Evolutionary conservation across 2,113 vertebrate species (phyloP).

Genomic region (Sceloporus undulatus): DNA sequence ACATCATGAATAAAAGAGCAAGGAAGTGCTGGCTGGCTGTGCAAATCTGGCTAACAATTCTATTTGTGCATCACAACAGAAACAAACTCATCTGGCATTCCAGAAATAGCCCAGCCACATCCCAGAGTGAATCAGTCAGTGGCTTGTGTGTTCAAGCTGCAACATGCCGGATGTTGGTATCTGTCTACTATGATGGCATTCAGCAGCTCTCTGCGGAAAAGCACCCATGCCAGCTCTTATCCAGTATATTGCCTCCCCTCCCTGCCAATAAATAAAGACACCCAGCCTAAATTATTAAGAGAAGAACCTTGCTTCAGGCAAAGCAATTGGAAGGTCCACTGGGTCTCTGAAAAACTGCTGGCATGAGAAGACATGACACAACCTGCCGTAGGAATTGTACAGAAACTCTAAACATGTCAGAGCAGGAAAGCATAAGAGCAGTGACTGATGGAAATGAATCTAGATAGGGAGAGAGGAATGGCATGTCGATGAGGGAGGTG

Average conservation of each 20-base stretch:
- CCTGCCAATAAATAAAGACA: constrained; percentile 57
- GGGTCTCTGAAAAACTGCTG: constrained; percentile 64
- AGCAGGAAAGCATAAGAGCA: constrained; percentile 70
- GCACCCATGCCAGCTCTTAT: constrained; percentile 46
- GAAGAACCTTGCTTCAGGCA: constrained; percentile 69
- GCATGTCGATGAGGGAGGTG: constrained; percentile 67
- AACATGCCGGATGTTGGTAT: constrained; percentile 59
- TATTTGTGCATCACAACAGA: constrained; percentile 34
- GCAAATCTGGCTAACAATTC: constrained; percentile 10
- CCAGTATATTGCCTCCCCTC: constrained; percentile 50
- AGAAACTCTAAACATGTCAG: constrained; percentile 74
- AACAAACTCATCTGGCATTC: constrained; percentile 71
- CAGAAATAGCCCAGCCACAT: constrained; percentile 71
- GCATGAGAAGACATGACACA: constrained; percentile 71
- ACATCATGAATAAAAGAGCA: constrained; percentile 6
- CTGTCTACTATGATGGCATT: not conserved
- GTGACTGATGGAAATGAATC: constrained; percentile 76
- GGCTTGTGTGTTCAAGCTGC: constrained; percentile 60
- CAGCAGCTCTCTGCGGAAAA: constrained; percentile 55
- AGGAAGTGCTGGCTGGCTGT: not conserved
- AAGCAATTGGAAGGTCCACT: constrained; percentile 26
- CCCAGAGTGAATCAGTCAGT: constrained; percentile 56
- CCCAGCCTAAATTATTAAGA: constrained; percentile 59
- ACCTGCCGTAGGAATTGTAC: constrained; percentile 76
- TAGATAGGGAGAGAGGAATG: constrained; percentile 71